phyloP scores from a whole-genome alignment of 1,140 invertebrate species.

The Drosophila subpulchrella region DNA sequence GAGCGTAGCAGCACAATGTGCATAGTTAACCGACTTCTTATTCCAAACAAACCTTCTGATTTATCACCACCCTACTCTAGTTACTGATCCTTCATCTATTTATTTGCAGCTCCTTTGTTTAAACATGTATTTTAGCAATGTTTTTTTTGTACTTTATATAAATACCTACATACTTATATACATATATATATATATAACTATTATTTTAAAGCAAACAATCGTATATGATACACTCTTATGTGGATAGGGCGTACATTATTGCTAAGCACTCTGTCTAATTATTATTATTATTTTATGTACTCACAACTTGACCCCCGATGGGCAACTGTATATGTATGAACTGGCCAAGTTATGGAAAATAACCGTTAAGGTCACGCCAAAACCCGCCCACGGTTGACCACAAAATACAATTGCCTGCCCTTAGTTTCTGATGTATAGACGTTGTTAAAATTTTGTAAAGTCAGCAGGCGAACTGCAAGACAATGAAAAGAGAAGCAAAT shows the following conservation, averaged over 20 bases:
- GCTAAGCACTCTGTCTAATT: conserved; percentile 57
- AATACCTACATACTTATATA: conserved; percentile 47
- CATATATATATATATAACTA: conserved; percentile 40
- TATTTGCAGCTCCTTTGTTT: conserved; percentile 72
- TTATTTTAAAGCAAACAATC: conserved; percentile 53
- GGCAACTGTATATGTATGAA: conserved; percentile 49
- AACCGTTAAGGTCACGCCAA: conserved; percentile 35
- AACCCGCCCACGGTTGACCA: conserved; percentile 57
- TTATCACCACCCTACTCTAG: conserved; percentile 20
- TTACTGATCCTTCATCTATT: conserved; percentile 52
- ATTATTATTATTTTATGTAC: conserved; percentile 63
- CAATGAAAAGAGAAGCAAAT: conserved; percentile 37
- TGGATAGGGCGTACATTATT: conserved; percentile 56
- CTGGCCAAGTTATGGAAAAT: conserved; percentile 61
- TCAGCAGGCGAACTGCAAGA: conserved; percentile 45
- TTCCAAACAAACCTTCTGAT: conserved; percentile 47
- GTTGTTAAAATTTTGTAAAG: conserved; percentile 75
- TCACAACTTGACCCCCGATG: conserved; percentile 49
- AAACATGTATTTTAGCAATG: conserved; percentile 65
- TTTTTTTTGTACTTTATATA: conserved; percentile 68
- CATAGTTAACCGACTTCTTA: conserved; percentile 63
- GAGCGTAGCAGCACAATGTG: conserved; percentile 68
- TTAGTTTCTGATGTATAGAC: conserved; percentile 77
- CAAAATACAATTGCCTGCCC: conserved; percentile 51
- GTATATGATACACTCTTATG: conserved; percentile 59